These are phyloP conservation scores for Gymnosoma rotundatum DNA, from an alignment of 2,888 invertebrate species.

Conservation along the genomic window DNA sequence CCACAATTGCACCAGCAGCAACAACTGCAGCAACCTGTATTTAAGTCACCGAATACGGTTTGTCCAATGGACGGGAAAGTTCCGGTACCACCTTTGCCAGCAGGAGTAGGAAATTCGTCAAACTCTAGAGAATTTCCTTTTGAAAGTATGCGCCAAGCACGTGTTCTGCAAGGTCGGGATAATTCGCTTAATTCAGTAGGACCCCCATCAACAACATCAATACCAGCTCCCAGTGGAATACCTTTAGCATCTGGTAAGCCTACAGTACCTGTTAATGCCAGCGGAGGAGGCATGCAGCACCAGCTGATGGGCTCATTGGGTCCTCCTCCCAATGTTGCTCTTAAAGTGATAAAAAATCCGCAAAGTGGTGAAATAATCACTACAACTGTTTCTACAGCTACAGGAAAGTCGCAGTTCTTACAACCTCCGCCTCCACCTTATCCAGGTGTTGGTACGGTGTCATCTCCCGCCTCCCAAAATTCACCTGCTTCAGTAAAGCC, in stretches of 20 bases:
- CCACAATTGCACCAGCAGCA: constrained; percentile 72
- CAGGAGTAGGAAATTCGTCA: constrained; percentile 80
- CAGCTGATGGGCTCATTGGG: constrained; percentile 73
- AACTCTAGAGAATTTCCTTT: constrained; percentile 88
- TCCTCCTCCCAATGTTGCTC: constrained; percentile 76
- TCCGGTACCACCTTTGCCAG: constrained; percentile 83
- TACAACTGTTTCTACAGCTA: constrained; percentile 63
- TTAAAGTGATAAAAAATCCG: constrained; percentile 77
- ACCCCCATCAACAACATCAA: constrained; percentile 14
- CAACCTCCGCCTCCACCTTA: constrained; percentile 81
- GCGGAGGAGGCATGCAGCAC: constrained; percentile 68
- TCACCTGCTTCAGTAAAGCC: constrained; percentile 66
- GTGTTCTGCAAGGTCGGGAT: constrained; percentile 91
- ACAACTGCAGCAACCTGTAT: constrained; percentile 76
- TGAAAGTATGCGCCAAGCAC: constrained; percentile 95
- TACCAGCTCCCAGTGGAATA: constrained; percentile 70
- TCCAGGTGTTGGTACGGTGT: constrained; percentile 76
- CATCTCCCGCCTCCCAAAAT: constrained; percentile 64
- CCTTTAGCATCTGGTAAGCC: constrained; percentile 55
- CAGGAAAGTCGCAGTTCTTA: constrained; percentile 78
- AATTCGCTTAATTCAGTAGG: constrained; percentile 83
- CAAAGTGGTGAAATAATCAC: constrained; percentile 74
- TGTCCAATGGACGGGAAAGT: constrained; percentile 91
- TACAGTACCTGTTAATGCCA: constrained; percentile 20
- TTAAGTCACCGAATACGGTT: constrained; percentile 93